Base-by-base conservation (phyloP, 2,797 vertebrate species). In the Alectoris magna region DNA sequence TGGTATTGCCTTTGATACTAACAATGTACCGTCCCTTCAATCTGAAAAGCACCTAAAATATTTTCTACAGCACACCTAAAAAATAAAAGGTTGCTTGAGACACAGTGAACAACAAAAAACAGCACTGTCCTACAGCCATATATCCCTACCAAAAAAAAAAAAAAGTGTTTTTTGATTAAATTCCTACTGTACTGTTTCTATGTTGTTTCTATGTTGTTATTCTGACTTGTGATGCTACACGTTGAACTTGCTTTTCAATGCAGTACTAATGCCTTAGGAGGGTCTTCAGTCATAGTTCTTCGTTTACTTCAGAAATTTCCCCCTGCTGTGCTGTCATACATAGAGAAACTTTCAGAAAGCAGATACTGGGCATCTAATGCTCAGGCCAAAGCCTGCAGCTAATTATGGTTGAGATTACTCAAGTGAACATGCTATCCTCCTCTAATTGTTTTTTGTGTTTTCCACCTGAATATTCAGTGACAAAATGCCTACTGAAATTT, bases 391-490 rank as follows among this genome's bases (percentile, higher is more conserved):
- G 63, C 44, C 80, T 74, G 29, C 12, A 89, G 76, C 89, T 77
- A 93, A 94, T 87, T 80, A 76, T 70, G 6, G 36, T 26, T 72
- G 29, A 78, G 22, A 31, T 48, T 24, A 95, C 70, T 53, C 66
- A 69, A 82, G 59, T 86, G 39, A 77, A 80, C 1, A 27, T 0
- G 0, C 19, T 76, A 2, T 71, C 79, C 72, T 94, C 34, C 34
- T 74, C 74, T 88, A 94, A 90, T 86, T 94, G 67, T 9, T 80
- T 92, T 95, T 95, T 87, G 44, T 38, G 49, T 64, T 85, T 82
- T 68, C 88, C 67, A 2, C 87, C 49, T 81, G 56, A 91, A 87
- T 63, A 26, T 68, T 80, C 64, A 94, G 60, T 7, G 6, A 78
- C 44, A 92, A 55, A 93, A 94, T 89, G 31, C 27, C 66, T 71